Base-by-base conservation (phyloP, 2,113 vertebrate genomes). In the Sebastes fasciatus region DNA sequence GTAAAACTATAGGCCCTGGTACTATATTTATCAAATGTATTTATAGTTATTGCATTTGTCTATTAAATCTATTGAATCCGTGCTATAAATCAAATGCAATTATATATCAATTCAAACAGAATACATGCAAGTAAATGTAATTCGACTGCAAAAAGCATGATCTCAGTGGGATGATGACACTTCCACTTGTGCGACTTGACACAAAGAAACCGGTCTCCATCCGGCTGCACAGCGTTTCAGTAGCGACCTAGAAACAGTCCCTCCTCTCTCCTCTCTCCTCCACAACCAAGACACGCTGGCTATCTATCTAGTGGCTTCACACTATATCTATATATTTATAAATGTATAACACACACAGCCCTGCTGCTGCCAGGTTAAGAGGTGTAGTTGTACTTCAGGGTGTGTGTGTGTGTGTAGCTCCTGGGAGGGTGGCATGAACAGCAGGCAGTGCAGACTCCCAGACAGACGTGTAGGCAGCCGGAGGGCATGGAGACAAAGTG, bases 131-230 rank as follows among this genome's bases (percentile, higher is more conserved):
- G 45, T 4, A 5, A 0, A 57, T 16, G 5, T 46, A 1, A 52
- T 80, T 58, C 19, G 34, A 4, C 40, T 34, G 26, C 16, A 9
- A 34, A 6, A 16, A 26, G 34, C 43, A 69, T 76, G 43, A 72
- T 61, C 45, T 52, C 71, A 19, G 34, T 52, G 70, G 62, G 51
- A 86, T 54, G 64, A 83, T 91, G 86, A 89, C 86, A 91, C 69
- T 87, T 80, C 51, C 6, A 82, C 82, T 86, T 77, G 66, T 77
- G 80, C 77, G 76, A 84, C 88, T 80, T 94, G 92, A 93, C 92
- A 94, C 93, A 94, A 94, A 94, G 94, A 93, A 93, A 83, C 83
- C 80, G 81, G 79, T 86, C 86, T 83, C 87, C 86, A 82, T 87
- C 89, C 65, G 77, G 64, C 73, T 46, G 74, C 77, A 70, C 74